Evolutionary conservation across 2,888 invertebrate species (phyloP), one percentile per base, ranked within the genome.

Genomic region (Ganaspis brasiliensis): DNA sequence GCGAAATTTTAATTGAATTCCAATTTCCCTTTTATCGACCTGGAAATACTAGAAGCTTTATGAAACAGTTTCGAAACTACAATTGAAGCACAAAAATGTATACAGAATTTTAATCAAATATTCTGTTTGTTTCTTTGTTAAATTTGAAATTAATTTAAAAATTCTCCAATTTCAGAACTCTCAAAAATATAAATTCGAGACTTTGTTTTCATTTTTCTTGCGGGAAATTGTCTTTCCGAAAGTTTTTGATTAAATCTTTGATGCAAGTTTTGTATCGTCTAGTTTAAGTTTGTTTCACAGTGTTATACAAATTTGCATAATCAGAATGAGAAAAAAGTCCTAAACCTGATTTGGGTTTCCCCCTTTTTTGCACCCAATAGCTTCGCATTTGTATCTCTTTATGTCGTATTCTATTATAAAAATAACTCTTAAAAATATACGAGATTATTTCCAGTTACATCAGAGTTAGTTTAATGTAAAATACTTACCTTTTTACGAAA

Each of bases 1-100:
- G 79, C 81, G 77, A 82, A 85, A 82, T 86, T 81, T 78, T 82
- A 85, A 85, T 84, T 77, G 78, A 81, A 49, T 72, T 75, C 31
- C 45, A 67, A 40, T 71, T 74, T 78, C 63, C 55, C 31, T 37
- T 72, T 56, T 45, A 24, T 67, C 45, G 45, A 45, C 67, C 5
- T 67, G 45, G 67, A 67, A 67, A 24, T 67, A 40, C 37, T 40
- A 45, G 24, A 40, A 21, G 24, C 67, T 45, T 45, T 24, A 24
- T 40, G 21, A 45, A 67, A 45, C 4, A 21, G 40, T 67, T 45
- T 67, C 67, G 67, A 67, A 40, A 67, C 16, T 24, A 45, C 21
- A 26, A 24, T 45, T 10, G 21, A 59, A 59, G 31, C 24, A 45
- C 52, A 19, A 19, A 52, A 52, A 8, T 9, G 19, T 31, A 31